Conservation (phyloP, 2,888 invertebrate genomes). For the Catocala fraxini region DNA sequence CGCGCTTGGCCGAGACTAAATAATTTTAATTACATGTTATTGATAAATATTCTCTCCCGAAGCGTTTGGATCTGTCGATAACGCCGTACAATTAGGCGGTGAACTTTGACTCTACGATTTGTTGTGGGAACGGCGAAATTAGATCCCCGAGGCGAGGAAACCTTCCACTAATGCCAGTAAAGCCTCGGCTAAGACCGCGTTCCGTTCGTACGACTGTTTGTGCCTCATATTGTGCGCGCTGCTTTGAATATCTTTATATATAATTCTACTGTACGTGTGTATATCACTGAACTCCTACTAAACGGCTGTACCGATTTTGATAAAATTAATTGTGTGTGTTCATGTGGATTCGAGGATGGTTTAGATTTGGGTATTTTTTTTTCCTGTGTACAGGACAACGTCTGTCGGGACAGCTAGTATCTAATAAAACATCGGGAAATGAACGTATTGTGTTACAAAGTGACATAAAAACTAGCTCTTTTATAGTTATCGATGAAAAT, state of each 20-base stretch:
- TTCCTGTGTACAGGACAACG: no score
- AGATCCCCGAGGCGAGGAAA: constrained; percentile 64
- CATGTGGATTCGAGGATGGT: no score
- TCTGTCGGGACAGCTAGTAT: no score
- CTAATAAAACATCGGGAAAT: constrained; percentile 32
- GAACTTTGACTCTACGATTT: constrained; percentile 84
- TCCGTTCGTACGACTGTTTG: constrained; percentile 30
- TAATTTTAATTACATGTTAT: constrained; percentile 87
- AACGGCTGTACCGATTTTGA: no score
- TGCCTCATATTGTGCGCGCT: constrained; percentile 21
- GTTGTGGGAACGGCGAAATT: constrained; percentile 83
- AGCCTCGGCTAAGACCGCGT: constrained; percentile 14
- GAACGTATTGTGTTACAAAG: constrained; percentile 39
- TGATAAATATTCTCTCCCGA: constrained; percentile 83
- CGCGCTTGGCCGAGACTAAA: constrained; percentile 72
- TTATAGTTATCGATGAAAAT: constrained; percentile 51
- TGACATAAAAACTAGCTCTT: constrained; percentile 37
- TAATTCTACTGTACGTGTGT: no score
- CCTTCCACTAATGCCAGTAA: constrained; percentile 23
- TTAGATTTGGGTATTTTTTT: no score
- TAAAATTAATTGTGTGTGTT: no score
- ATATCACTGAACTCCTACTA: no score
- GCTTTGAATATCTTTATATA: no score
- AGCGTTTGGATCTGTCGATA: constrained; percentile 82
- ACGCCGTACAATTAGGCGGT: constrained; percentile 81